Conservation (phyloP, 2,797 vertebrate genomes). For the Thaleichthys pacificus region DNA sequence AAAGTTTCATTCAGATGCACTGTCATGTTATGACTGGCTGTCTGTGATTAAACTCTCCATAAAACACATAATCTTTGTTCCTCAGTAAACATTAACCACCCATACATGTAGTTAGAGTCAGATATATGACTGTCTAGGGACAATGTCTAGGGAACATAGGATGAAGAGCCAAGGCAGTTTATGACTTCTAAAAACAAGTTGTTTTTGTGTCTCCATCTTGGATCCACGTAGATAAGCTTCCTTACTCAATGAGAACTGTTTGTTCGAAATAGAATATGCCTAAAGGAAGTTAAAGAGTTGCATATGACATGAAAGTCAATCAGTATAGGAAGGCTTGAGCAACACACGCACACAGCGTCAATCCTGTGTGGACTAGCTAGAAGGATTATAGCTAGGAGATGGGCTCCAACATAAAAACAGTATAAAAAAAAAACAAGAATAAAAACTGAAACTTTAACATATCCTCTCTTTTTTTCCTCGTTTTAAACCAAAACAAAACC, state of each 20-base stretch:
- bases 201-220: not conserved
- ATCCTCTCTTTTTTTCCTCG: not conserved
- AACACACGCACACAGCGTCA: too few species aligned
- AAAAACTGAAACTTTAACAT: not conserved
- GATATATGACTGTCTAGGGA: not conserved
- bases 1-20: not conserved
- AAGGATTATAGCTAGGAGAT: too few species aligned
- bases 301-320: not conserved
- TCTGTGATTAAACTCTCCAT: not conserved
- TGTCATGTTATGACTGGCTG: not conserved
- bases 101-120: too few species aligned
- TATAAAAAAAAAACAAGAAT: not conserved
- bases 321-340: not conserved
- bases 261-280: not conserved
- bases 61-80: not conserved
- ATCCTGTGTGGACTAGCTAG: not conserved
- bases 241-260: not conserved
- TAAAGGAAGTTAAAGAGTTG: not conserved
- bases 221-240: not conserved
- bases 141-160: not conserved
- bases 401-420: not conserved
- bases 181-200: not conserved
- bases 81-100: conserved; percentile 21
- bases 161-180: not conserved
- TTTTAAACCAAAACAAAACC: too few species aligned